A percentile compares a stretch with the other conserved stretches of the same genome.
Evolutionary conservation across 2,888 invertebrate species (phyloP).

Genomic region (Nephrocerus scutellatus): DNA sequence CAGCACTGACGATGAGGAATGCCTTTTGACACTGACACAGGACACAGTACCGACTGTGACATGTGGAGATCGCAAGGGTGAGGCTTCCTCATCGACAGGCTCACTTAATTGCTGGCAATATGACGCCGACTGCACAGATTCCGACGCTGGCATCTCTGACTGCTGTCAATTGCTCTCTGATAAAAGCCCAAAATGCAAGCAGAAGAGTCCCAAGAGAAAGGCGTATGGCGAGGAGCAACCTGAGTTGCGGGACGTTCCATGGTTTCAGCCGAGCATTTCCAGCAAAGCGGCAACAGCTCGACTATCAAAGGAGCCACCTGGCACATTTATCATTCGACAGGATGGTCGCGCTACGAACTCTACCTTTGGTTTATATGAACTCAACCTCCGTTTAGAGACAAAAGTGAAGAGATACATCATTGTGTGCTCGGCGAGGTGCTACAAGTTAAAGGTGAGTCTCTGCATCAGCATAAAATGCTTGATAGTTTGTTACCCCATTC

Average conservation of each 20-base stretch:
- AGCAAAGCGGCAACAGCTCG: conserved; percentile 32
- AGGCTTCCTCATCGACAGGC: too few species aligned
- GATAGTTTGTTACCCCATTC: background rate
- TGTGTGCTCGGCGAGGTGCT: conserved; percentile 26
- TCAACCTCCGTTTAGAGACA: conserved; percentile 33
- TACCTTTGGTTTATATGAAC: conserved; percentile 30
- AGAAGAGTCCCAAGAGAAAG: conserved; percentile 13
- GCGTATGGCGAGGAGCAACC: conserved; percentile 25
- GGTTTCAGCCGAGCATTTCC: conserved; percentile 38
- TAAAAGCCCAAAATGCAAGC: background rate
- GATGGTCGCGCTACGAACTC: conserved; percentile 24
- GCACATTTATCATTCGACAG: conserved; percentile 36
- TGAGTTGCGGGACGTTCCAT: conserved; percentile 29
- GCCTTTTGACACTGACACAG: conserved; percentile 1
- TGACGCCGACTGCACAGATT: conserved; percentile 30
- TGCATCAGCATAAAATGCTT: rapidly evolving
- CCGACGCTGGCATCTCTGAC: conserved; percentile 37
- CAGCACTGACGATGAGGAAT: conserved; percentile 17
- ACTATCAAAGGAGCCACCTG: conserved; percentile 27
- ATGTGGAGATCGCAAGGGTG: background rate
- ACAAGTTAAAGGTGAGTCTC: conserved; percentile 32
- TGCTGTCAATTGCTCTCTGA: conserved; percentile 35
- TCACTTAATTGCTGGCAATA: conserved; percentile 36
- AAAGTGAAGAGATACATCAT: conserved; percentile 35
- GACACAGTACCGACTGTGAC: background rate